Conservation (phyloP, 2,888 invertebrate genomes). For the Odontocolon sp. region DNA sequence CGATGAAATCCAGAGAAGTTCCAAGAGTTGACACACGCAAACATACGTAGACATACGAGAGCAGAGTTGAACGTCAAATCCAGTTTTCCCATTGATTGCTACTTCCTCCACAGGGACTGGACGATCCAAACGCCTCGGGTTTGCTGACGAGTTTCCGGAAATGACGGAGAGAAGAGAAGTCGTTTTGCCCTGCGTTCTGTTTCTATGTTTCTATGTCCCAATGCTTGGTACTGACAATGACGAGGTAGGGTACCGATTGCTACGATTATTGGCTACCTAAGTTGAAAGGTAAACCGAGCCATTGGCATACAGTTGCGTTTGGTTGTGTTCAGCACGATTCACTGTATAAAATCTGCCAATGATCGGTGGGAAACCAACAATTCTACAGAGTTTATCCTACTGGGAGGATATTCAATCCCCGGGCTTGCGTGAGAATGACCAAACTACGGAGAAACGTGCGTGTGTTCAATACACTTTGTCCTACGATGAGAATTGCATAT, state of each 20-base stretch:
- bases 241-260: too few relatives aligned
- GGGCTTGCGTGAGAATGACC: not conserved
- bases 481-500: not conserved
- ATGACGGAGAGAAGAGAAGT: slow-evolving; percentile 42
- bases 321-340: too few relatives aligned
- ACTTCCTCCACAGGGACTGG: slow-evolving; percentile 40
- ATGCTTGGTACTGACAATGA: too few relatives aligned
- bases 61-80: slow-evolving; percentile 50
- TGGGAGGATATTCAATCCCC: too few relatives aligned
- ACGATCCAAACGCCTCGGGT: slow-evolving; percentile 28
- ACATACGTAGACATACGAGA: slow-evolving; percentile 41
- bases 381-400: too few relatives aligned
- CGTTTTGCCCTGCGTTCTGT: too few relatives aligned
- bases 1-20: not conserved
- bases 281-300: too few relatives aligned
- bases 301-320: too few relatives aligned
- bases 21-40: slow-evolving; percentile 38
- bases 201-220: too few relatives aligned
- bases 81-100: slow-evolving; percentile 58
- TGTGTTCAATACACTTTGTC: not conserved
- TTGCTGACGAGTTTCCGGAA: slow-evolving; percentile 53
- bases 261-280: too few relatives aligned
- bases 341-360: too few relatives aligned
- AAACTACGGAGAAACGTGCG: slow-evolving; percentile 1
- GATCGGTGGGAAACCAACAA: too few relatives aligned